Base-by-base conservation (phyloP, 2,888 invertebrate species). In the Eupithecia abbreviata region DNA sequence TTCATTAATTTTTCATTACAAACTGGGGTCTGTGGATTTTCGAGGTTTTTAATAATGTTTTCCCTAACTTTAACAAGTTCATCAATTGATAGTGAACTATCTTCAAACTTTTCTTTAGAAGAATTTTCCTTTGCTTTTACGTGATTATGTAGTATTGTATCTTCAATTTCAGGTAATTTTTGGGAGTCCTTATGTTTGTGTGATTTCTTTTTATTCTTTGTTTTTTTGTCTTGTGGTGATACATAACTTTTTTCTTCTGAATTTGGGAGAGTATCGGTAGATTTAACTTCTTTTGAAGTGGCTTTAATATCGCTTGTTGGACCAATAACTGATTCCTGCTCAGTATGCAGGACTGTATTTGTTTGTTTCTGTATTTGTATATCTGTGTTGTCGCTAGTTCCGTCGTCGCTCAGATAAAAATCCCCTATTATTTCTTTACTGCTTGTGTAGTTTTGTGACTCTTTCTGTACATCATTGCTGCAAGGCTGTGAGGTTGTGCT, bases 381-480 rank as follows among this genome's bases (percentile, higher is more conserved):
- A 51, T 78, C 78, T 51, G 67, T 79, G 79, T 86, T 86, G 80
- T 93, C 93, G 79, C 87, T 89, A 67, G 85, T 89, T 79, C 93
- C 94, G 78, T 95, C 94, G 84, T 95, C 94, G 84, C 94, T 95
- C 77, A 94, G 84, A 82, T 92, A 89, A 82, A 95, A 90, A 87
- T 94, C 94, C 51, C 87, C 89, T 65, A 95, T 89, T 15, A 87
- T 88, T 81, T 86, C 85, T 79, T 82, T 85, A 71, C 83, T 75
- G 55, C 74, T 73, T n/a, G 74, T 45, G 13, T 77, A 76, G 74
- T 72, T 80, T 74, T 73, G 73, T 51, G 45, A 66, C 15, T 77
- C 43, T 65, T 65, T 30, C 58, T 68, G 65, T n/a, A 70, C 42
- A 42, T 72, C 45, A 75, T 71, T 77, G 12, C 47, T 70, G 55